A percentile compares a stretch with the other conserved stretches of the same genome.
Evolutionary conservation across 2,888 invertebrate genomes (phyloP).

Genomic region (Rhingia rostrata): DNA sequence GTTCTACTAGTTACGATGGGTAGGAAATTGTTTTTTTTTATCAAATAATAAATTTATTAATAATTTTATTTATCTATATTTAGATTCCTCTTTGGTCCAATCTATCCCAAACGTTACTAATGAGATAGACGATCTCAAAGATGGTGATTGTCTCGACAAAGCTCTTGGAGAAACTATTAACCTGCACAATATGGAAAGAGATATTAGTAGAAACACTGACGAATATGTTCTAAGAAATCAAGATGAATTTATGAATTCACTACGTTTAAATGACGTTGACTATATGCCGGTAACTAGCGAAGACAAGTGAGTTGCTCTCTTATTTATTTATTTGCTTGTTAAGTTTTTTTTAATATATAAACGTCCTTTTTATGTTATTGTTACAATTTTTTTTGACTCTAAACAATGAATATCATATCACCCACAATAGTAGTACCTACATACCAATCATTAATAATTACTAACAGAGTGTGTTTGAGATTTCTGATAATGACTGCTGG

Average conservation of each 20-base stretch:
- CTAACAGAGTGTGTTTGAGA: too few species aligned
- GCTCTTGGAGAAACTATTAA: constrained; percentile 10
- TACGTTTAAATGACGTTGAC: neutral
- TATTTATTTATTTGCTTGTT: neutral
- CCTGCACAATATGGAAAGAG: neutral
- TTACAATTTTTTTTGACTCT: too few species aligned
- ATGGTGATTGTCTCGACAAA: constrained; percentile 1
- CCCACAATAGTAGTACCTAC: too few species aligned
- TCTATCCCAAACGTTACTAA: constrained; percentile 19
- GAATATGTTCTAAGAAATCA: neutral
- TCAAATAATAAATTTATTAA: constrained; percentile 13
- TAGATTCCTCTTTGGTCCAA: constrained; percentile 22
- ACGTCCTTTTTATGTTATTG: neutral
- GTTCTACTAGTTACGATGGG: neutral
- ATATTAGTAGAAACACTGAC: neutral
- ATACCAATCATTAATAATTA: too few species aligned
- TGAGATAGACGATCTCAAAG: neutral
- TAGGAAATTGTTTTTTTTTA: neutral
- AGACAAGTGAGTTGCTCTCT: neutral
- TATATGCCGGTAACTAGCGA: neutral
- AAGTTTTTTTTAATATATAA: neutral
- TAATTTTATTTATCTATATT: constrained; percentile 21
- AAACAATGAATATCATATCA: too few species aligned
- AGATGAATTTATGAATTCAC: neutral
- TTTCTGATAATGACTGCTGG: too few species aligned